Evolutionary conservation across 2,888 invertebrate species (phyloP), one percentile per base, ranked within the genome.

Genomic region (Lasioglossum marginatum): DNA sequence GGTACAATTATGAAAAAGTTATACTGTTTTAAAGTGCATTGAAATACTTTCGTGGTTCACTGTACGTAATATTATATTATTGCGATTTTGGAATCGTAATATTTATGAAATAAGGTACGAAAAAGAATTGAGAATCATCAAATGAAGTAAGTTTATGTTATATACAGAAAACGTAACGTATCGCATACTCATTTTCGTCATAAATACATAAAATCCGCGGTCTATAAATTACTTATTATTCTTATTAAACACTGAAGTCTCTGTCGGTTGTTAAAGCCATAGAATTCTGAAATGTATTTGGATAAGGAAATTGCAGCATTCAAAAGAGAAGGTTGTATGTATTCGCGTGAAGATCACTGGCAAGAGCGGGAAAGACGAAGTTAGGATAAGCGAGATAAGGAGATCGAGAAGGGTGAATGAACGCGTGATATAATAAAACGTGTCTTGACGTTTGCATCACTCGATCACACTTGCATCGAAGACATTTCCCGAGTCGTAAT

Each of bases 341-440:
- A 74, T 77, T 73, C 23, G 74, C 45, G 81, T 57, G 83, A 72
- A 66, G 83, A 85, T 83, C 79, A 82, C 70, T 72, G 75, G 79
- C 34, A 16, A 72, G 77, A 72, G 78, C 74, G 40, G 71, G 45
- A 68, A 68, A 81, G 79, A 73, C 77, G 37, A 79, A 40, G 85
- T 82, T 81, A 81, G 79, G 77, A 82, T 76, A 72, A 79, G 82
- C 74, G 83, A 82, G 85, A 89, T 87, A 88, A 87, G 78, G 31
- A 79, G 72, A 87, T 83, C 60, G 77, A 75, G 77, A 77, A 81
- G 83, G 89, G 85, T 89, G 83, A 89, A 89, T 70, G 87, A 89
- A 89, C 89, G 86, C 80, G 81, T 84, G 79, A 87, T 87, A 89
- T 79, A 85, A 87, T 79, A 84, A 89, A 88, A 74, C 73, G 48